Percentiles rank a stretch among this genome's conserved stretches.
Evolutionary conservation across 1,140 invertebrate genomes (phyloP).

Genomic region (Bicyclus anynana): DNA sequence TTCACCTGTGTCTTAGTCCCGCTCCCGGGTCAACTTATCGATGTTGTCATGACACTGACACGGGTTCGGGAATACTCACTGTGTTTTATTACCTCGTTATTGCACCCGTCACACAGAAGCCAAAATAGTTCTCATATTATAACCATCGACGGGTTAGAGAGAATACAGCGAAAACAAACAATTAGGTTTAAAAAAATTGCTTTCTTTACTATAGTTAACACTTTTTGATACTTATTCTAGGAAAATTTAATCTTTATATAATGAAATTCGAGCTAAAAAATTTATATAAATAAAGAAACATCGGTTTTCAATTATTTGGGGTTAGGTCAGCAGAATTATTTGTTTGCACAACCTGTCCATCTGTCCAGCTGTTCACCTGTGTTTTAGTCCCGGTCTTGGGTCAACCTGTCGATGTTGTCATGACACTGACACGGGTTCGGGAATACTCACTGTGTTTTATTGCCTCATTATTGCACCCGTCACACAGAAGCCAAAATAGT

Average conservation of each 20-base stretch:
- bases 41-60: too few relatives aligned
- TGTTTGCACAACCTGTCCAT: slow-evolving; percentile 29
- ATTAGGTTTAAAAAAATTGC: too few relatives aligned
- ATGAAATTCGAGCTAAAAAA: too few relatives aligned
- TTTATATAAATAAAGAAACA: too few relatives aligned
- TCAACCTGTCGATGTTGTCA: slow-evolving; percentile 33
- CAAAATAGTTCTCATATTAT: slow-evolving; percentile 5
- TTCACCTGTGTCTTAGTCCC: not conserved
- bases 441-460: slow-evolving; percentile 24
- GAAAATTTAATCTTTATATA: too few relatives aligned
- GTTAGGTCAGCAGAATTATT: slow-evolving; percentile 27
- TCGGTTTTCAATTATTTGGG: slow-evolving; percentile 30
- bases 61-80: slow-evolving; percentile 33
- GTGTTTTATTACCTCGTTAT: slow-evolving; percentile 13
- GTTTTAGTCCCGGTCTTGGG: not conserved
- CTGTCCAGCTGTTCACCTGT: slow-evolving; percentile 7
- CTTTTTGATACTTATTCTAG: too few relatives aligned
- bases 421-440: slow-evolving; percentile 41
- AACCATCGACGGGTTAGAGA: too few relatives aligned
- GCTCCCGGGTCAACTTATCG: slow-evolving; percentile 19
- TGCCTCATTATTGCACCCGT: slow-evolving; percentile 5
- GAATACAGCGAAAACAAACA: too few relatives aligned
- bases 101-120: not conserved
- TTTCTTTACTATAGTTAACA: too few relatives aligned
- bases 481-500: not conserved